Evolutionary conservation across 1,140 invertebrate genomes (phyloP).

Genomic region (Paraescarpia echinospica): DNA sequence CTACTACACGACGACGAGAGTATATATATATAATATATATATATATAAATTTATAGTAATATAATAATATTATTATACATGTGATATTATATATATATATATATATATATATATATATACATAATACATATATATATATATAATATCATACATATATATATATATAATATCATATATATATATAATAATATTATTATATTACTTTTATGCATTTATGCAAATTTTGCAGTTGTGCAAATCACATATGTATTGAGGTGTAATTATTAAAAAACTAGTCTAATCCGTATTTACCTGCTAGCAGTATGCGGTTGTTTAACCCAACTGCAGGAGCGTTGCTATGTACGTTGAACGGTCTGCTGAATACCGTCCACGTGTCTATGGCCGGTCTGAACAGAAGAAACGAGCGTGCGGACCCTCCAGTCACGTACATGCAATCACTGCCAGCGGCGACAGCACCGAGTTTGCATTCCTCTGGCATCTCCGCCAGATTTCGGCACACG

Average conservation of each 20-base stretch:
- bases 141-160: too few species aligned
- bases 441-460: background rate
- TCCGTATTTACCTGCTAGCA: background rate
- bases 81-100: too few species aligned
- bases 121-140: too few species aligned
- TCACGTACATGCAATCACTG: background rate
- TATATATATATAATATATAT: too few species aligned
- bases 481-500: background rate
- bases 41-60: too few species aligned
- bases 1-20: too few species aligned
- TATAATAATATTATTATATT: too few species aligned
- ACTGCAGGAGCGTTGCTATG: background rate
- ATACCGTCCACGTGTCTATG: background rate
- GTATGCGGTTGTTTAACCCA: background rate
- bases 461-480: background rate
- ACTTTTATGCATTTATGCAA: too few species aligned
- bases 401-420: background rate
- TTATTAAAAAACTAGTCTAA: background rate
- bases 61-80: too few species aligned
- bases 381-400: background rate
- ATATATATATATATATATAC: too few species aligned
- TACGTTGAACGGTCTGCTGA: background rate
- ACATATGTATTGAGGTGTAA: background rate
- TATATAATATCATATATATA: too few species aligned
- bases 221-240: too few species aligned